Percentiles rank a stretch among this genome's conserved stretches.
These are phyloP conservation scores for Cygnus olor DNA, from an alignment of 2,797 vertebrate species.

Conservation along the genomic window DNA sequence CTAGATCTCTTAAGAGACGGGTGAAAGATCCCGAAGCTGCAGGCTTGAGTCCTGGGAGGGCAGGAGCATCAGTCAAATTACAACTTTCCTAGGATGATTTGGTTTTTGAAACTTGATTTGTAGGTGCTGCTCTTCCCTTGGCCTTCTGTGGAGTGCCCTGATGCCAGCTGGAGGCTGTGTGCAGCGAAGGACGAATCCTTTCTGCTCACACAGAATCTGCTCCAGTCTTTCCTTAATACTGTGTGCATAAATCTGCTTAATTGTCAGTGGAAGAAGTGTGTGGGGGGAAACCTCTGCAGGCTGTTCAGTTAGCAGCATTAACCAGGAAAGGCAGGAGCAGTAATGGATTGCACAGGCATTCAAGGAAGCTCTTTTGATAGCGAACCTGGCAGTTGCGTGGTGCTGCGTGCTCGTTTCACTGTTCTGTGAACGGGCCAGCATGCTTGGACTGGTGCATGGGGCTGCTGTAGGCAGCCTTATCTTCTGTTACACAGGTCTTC, in stretches of 20 bases:
- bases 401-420: background rate
- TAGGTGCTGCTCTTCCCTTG: background rate
- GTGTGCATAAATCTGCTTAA: background rate
- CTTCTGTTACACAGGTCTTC: background rate
- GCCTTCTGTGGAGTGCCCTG: accelerated
- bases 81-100: background rate
- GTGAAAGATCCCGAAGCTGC: background rate
- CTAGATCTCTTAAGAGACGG: background rate
- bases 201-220: background rate
- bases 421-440: background rate
- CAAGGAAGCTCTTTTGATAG: background rate
- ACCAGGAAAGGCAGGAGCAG: background rate
- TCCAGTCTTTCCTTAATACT: background rate
- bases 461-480: background rate
- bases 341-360: too few species aligned
- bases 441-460: background rate
- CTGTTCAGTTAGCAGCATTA: background rate
- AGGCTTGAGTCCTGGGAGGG: background rate
- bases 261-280: background rate
- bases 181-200: background rate
- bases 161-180: background rate
- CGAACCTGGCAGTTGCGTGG: background rate
- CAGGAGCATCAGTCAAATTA: background rate
- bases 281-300: background rate
- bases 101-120: background rate